Evolutionary conservation across 2,113 vertebrate species (phyloP), one percentile per base, ranked within the genome.

Genomic region (Platysternon megacephalum): DNA sequence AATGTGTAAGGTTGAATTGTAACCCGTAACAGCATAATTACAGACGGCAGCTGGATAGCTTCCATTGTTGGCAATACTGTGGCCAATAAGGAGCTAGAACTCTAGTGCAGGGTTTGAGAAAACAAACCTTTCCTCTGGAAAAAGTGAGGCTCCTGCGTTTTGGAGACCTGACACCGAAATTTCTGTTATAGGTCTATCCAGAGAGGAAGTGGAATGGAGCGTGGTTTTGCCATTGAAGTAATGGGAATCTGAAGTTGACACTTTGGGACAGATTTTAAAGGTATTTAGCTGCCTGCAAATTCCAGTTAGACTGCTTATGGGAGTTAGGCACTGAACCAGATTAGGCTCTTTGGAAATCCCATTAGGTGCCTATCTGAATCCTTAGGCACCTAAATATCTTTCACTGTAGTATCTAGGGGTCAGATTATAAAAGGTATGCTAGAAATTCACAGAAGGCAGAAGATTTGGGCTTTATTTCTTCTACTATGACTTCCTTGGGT

Each of bases 1-100:
- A 93, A 87, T 32, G 93, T 72, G 55, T 76, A 93, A 89, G 65
- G 82, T 94, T 96, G 87, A 95, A 74, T 96, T 90, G 88, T 78
- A 93, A 88, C 11, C 85, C 52, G 19, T 84, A 83, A 78, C 46
- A 16, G 88, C 2, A 0, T 46, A 87, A 95, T 93, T 93, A 86
- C 88, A 91, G 87, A 82, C 32, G 2, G 1, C 82, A 88, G 32
- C 83, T 72, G 44, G 65, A 35, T 85, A 82, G 80, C n/a, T 94
- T 72, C 86, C 82, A 39, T 91, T 84, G 82, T 82, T 94, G 91
- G 80, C 82, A 86, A 90, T n/a, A 22, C 35, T 46, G 68, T 68
- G 11, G 2, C n/a, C 85, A 32, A 95, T 85, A 86, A 82, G 9
- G 19, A 86, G 35, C 42, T 1, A 0, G 29, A 92, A 35, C 92